Percentiles rank a stretch among this genome's conserved stretches.
These are phyloP conservation scores for Eretmochelys imbricata DNA, from an alignment of 2,113 vertebrate genomes.

Conservation along the genomic window DNA sequence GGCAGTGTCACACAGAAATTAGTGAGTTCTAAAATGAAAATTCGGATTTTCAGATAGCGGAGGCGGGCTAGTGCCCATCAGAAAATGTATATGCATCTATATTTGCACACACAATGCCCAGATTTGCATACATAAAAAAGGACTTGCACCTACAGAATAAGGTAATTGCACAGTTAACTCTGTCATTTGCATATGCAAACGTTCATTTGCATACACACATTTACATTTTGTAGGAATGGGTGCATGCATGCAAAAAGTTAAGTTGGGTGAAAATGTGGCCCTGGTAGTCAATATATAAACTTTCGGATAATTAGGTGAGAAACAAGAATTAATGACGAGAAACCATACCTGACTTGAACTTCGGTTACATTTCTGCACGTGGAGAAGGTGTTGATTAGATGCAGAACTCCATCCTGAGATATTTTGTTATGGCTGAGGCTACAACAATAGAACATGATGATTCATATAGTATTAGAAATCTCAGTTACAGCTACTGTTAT, in stretches of 20 bases:
- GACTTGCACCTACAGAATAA: neutral
- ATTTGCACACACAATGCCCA: neutral
- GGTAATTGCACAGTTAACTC: neutral
- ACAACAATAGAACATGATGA: neutral
- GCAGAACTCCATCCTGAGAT: constrained; percentile 70
- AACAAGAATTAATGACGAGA: neutral
- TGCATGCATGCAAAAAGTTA: neutral
- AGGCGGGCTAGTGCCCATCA: neutral
- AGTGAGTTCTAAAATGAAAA: neutral
- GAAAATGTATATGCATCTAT: neutral
- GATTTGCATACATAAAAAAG: neutral
- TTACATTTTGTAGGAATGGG: neutral
- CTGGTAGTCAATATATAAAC: neutral
- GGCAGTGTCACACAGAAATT: neutral
- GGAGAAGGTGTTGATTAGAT: constrained; percentile 65
- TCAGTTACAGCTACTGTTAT: neutral
- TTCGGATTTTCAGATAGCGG: neutral
- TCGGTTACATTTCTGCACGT: constrained; percentile 40
- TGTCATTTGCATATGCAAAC: neutral
- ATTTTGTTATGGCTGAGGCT: constrained; percentile 78
- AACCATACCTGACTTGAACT: constrained; percentile 82
- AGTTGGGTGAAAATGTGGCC: accelerated
- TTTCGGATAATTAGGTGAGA: neutral
- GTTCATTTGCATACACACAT: neutral
- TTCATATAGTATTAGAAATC: neutral